Conservation (phyloP, 1,140 invertebrate genomes). For the Drosophila elegans region DNA sequence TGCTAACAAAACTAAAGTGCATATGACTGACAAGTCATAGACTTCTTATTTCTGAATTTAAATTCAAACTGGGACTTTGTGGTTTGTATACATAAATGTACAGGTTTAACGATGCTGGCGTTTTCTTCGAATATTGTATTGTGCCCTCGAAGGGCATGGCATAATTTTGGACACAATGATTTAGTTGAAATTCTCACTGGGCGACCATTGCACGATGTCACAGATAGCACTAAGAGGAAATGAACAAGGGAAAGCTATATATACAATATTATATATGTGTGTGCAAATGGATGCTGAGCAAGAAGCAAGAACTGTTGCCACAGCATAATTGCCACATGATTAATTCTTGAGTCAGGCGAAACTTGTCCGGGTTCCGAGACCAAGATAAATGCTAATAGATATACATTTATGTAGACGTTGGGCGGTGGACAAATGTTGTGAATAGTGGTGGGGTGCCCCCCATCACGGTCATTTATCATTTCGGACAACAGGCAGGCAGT, state of each 20-base stretch:
- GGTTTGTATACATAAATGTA: not conserved
- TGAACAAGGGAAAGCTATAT: conserved; percentile 2
- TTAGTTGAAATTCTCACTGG: conserved; percentile 12
- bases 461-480: conserved; percentile 67
- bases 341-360: conserved; percentile 55
- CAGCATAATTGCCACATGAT: conserved; percentile 65
- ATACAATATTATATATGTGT: conserved; percentile 11
- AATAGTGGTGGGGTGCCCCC: too few species aligned
- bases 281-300: conserved; percentile 12
- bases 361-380: conserved; percentile 39
- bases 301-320: conserved; percentile 51
- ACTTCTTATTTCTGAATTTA: not conserved
- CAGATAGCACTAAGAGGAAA: conserved; percentile 11
- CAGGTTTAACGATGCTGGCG: not conserved
- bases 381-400: conserved; percentile 61
- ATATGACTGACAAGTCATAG: too few species aligned
- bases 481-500: too few species aligned
- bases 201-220: not conserved
- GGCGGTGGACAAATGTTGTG: conserved; percentile 47
- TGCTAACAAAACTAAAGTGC: too few species aligned
- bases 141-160: not conserved
- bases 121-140: not conserved
- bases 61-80: not conserved
- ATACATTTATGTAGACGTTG: conserved; percentile 56
- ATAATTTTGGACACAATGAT: conserved; percentile 24